Evolutionary conservation across 2,113 vertebrate genomes (phyloP).

Genomic region (Ictalurus furcatus): DNA sequence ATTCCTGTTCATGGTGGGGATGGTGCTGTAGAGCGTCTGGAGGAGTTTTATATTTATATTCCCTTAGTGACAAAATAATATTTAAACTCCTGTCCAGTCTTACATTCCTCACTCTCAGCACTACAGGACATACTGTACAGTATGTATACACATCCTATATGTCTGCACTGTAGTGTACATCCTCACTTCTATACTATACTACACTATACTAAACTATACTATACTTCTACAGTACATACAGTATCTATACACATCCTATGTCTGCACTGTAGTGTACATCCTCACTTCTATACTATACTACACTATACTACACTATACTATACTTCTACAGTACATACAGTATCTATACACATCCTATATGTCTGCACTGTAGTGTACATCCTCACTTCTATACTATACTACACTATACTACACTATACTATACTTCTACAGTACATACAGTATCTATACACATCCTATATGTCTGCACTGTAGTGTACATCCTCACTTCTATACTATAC

Average conservation of each 20-base stretch:
- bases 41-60: not conserved
- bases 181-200: not conserved
- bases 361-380: too few species aligned
- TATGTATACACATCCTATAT: not conserved
- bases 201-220: too few species aligned
- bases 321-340: not conserved
- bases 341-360: too few species aligned
- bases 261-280: too few species aligned
- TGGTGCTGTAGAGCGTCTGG: not conserved
- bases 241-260: too few species aligned
- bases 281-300: not conserved
- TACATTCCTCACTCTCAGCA: not conserved
- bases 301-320: not conserved
- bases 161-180: not conserved
- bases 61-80: not conserved
- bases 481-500: not conserved
- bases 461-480: too few species aligned
- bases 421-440: not conserved
- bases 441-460: too few species aligned
- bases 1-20: too few species aligned
- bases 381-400: not conserved
- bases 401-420: not conserved
- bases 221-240: too few species aligned
- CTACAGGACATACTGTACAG: not conserved
- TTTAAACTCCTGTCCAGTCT: not conserved